phyloP scores from a whole-genome alignment of 2,888 invertebrate genomes.

The Invenusta paracnida region DNA sequence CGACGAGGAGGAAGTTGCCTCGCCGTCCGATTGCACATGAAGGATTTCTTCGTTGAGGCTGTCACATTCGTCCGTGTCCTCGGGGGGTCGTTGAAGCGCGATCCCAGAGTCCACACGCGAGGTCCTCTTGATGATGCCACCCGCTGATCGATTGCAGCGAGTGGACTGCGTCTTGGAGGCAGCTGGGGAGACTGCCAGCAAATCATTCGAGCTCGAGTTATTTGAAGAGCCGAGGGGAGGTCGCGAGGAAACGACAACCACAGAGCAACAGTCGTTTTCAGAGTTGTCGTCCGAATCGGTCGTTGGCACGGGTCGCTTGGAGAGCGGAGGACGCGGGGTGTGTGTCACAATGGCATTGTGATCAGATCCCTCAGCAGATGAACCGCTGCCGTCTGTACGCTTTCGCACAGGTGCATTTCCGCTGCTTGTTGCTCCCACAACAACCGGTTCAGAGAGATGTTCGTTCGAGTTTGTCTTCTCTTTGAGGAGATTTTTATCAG shows the following conservation, averaged over 20 bases:
- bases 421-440: neutral
- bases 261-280: neutral
- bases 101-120: neutral
- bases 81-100: neutral
- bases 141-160: neutral
- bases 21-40: neutral
- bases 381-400: neutral
- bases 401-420: neutral
- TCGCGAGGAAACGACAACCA: neutral
- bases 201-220: neutral
- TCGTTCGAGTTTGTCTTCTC: constrained; percentile 28
- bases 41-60: neutral
- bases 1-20: too few species aligned
- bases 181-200: neutral
- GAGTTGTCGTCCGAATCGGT: constrained; percentile 21
- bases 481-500: constrained; percentile 12
- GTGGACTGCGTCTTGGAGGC: neutral
- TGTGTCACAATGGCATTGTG: neutral
- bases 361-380: neutral
- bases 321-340: neutral
- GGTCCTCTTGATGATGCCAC: neutral
- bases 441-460: neutral
- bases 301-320: neutral
- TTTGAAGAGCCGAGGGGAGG: neutral
- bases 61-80: constrained; percentile 1